Conservation (phyloP, 2,797 vertebrate species). For the Petrocephalus schoutedeni region DNA sequence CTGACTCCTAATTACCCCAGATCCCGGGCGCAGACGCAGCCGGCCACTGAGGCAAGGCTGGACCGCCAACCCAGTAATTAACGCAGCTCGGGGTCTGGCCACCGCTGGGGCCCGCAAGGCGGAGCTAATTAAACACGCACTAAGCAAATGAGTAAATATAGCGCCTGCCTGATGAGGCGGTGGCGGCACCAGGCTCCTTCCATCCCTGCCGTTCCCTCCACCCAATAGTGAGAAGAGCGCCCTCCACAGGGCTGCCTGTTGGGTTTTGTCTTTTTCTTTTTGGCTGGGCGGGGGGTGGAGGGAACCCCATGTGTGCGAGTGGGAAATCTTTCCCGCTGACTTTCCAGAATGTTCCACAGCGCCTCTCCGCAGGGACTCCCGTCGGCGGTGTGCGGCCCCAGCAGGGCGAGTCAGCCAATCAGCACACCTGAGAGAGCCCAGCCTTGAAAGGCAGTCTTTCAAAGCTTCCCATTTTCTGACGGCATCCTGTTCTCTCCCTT, state of each 20-base stretch:
- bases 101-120: background rate
- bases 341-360: background rate
- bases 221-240: background rate
- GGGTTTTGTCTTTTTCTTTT: background rate
- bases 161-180: background rate
- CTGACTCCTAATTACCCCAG: conserved; percentile 22
- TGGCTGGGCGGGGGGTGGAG: background rate
- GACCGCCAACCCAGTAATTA: background rate
- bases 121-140: background rate
- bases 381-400: background rate
- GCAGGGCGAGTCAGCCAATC: conserved; percentile 1
- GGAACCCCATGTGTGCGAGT: background rate
- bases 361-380: background rate
- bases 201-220: background rate
- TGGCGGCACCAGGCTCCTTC: background rate
- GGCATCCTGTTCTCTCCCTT: background rate
- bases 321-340: background rate
- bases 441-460: background rate
- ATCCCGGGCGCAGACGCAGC: background rate
- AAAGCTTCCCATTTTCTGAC: background rate
- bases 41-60: background rate
- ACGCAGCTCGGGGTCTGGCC: background rate
- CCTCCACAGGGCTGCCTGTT: background rate
- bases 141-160: background rate
- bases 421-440: background rate